phyloP scores from a whole-genome alignment of 2,113 vertebrate genomes.

The Sisor rabdophorus region DNA sequence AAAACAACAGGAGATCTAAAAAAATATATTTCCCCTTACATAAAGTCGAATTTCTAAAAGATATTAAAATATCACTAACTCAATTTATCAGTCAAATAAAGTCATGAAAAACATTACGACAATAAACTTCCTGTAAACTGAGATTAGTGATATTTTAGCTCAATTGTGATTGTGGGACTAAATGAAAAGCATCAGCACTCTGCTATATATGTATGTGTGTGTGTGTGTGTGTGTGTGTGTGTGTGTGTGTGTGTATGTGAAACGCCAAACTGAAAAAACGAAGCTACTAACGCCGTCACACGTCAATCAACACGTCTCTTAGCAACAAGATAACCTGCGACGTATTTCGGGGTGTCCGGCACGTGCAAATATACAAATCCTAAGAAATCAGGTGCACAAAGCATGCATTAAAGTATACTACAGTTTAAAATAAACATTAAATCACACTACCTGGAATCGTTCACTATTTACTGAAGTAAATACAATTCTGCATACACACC shows the following conservation, averaged over 20 bases:
- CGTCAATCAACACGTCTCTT: slow-evolving; percentile 70
- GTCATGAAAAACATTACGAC: background rate
- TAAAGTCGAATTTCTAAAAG: background rate
- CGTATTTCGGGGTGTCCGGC: slow-evolving; percentile 15
- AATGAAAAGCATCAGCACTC: slow-evolving; percentile 16
- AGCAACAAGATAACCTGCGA: slow-evolving; percentile 66
- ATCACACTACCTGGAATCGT: too few relatives aligned
- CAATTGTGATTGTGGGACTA: background rate
- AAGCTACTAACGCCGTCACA: slow-evolving; percentile 54
- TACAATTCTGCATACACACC: background rate
- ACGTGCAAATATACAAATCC: background rate
- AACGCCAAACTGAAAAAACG: slow-evolving; percentile 33
- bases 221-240: slow-evolving; percentile 13
- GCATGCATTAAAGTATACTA: background rate
- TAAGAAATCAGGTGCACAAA: background rate
- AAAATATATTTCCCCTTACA: background rate
- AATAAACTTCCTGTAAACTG: background rate
- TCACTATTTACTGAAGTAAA: background rate
- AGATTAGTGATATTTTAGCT: background rate
- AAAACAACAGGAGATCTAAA: background rate
- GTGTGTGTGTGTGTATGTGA: slow-evolving; percentile 23
- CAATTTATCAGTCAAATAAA: background rate
- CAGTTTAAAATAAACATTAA: background rate
- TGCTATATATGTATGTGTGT: slow-evolving; percentile 14
- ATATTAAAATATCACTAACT: background rate